These are phyloP conservation scores for Sitophilus oryzae DNA, from an alignment of 1,140 invertebrate species.

Conservation along the genomic window DNA sequence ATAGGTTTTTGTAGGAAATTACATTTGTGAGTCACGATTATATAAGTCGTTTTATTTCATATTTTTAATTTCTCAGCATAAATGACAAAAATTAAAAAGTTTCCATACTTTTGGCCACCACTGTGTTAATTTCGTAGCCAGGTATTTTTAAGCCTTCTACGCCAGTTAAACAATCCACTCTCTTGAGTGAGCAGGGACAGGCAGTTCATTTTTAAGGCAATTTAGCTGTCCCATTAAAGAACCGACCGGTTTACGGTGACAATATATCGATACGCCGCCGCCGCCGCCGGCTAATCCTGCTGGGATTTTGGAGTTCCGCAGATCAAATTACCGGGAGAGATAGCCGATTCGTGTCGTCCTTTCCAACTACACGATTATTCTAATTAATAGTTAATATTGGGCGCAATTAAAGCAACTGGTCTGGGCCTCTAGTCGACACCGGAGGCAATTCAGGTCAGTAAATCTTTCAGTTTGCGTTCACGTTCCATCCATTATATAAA, in stretches of 20 bases:
- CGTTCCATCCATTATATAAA: not conserved
- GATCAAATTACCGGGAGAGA: not conserved
- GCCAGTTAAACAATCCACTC: no score
- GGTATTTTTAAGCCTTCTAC: no score
- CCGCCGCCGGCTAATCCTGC: not conserved
- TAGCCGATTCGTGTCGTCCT: slow-evolving; percentile 15
- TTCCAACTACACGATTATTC: slow-evolving; percentile 13
- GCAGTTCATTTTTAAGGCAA: not conserved
- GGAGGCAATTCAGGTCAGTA: slow-evolving; percentile 6
- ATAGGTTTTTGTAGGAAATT: no score
- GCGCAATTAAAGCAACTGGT: slow-evolving; percentile 10
- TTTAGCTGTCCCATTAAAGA: not conserved
- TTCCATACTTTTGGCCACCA: no score
- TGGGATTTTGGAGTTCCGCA: not conserved
- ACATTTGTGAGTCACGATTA: no score
- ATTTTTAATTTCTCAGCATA: no score
- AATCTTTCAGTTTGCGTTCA: slow-evolving; percentile 3
- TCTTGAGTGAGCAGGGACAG: no score
- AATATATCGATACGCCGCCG: not conserved
- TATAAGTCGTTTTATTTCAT: no score
- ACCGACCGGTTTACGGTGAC: not conserved
- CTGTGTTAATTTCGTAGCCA: no score
- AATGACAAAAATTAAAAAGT: no score
- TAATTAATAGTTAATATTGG: slow-evolving; percentile 14
- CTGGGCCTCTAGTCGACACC: slow-evolving; percentile 11